These are phyloP conservation scores for Palythoa caribaeorum DNA, from an alignment of 92 coral and sea anemone species.

Conservation along the genomic window DNA sequence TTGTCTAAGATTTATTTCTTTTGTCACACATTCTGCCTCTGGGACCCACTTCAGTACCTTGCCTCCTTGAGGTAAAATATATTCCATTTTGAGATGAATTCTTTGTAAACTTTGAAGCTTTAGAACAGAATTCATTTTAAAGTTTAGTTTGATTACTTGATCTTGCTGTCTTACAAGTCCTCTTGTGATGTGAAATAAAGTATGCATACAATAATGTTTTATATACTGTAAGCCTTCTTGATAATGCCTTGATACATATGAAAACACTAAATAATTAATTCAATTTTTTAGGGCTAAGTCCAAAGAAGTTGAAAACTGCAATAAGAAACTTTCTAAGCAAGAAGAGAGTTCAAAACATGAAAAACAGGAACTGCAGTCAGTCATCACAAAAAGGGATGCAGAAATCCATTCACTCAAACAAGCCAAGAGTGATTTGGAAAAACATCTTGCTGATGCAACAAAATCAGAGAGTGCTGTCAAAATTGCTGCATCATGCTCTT, in stretches of 20 bases:
- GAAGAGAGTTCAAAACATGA: constrained; percentile 63
- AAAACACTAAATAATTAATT: neutral
- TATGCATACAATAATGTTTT: too few species aligned
- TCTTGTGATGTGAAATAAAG: too few species aligned
- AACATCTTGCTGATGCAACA: constrained; percentile 61
- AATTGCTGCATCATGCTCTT: constrained; percentile 72
- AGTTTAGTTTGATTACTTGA: too few species aligned
- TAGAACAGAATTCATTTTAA: too few species aligned
- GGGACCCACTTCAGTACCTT: too few species aligned
- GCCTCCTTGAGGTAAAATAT: too few species aligned
- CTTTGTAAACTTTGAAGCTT: too few species aligned
- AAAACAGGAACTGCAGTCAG: constrained; percentile 54
- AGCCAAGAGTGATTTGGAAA: constrained; percentile 68
- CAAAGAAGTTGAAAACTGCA: constrained; percentile 56
- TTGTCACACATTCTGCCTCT: too few species aligned
- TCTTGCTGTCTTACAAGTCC: too few species aligned
- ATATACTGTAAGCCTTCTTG: too few species aligned
- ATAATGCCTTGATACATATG: neutral
- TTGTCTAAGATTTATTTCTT: too few species aligned
- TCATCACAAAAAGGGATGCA: constrained; percentile 58
- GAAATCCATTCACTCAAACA: constrained; percentile 56
- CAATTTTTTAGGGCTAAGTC: constrained; percentile 48
- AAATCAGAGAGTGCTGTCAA: constrained; percentile 64
- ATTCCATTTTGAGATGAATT: too few species aligned
- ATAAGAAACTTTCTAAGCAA: constrained; percentile 54